Conservation (phyloP, 2,113 vertebrate genomes). For the Cyanistes caeruleus region DNA sequence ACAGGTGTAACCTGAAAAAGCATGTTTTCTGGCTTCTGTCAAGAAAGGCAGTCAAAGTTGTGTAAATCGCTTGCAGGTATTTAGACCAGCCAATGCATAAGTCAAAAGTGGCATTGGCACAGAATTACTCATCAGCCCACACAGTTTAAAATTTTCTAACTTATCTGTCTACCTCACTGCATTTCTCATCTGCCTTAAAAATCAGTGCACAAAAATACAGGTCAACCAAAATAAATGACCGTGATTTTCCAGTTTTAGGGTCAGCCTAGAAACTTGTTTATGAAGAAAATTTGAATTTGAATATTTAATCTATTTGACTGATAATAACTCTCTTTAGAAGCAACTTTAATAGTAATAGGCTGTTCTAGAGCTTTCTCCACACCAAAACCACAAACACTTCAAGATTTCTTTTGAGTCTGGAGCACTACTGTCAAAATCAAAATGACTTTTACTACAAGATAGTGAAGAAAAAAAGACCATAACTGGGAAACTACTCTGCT, state of each 20-base stretch:
- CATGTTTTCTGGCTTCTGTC: not conserved
- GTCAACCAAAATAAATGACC: not conserved
- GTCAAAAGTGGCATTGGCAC: not conserved
- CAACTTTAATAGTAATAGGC: not conserved
- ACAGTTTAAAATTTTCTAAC: not conserved
- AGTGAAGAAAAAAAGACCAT: not conserved
- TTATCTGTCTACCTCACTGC: not conserved
- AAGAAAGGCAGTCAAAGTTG: not conserved
- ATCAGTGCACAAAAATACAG: not conserved
- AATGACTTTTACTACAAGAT: not conserved
- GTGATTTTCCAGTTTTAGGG: not conserved
- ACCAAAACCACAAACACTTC: not conserved
- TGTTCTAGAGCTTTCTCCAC: not conserved
- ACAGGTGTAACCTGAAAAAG: too few relatives aligned
- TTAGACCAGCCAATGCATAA: not conserved
- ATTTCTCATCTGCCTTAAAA: not conserved
- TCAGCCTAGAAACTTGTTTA: not conserved
- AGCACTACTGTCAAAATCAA: not conserved
- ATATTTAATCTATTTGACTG: not conserved
- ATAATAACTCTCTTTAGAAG: not conserved
- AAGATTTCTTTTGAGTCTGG: not conserved
- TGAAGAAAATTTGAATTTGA: not conserved
- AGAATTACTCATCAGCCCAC: not conserved
- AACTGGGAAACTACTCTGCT: not conserved
- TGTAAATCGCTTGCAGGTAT: not conserved